Evolutionary conservation across 2,113 vertebrate species (phyloP), one percentile per base, ranked within the genome.

Genomic region (Mola mola): DNA sequence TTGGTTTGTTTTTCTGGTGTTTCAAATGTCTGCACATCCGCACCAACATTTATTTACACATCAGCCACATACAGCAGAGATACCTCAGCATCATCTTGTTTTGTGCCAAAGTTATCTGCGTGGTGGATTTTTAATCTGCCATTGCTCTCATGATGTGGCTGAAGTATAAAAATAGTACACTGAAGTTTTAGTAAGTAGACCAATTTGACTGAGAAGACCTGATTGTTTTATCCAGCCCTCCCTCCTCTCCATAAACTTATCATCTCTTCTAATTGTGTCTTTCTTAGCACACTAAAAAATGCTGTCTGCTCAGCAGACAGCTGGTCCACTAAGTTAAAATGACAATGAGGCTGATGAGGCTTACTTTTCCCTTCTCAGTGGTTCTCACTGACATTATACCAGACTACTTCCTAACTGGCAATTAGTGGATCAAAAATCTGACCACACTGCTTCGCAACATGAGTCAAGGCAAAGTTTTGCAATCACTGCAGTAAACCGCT

Each of bases 231-330:
- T 61, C 10, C 44, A 47, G 34, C 28, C 21, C 43, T 31, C 36
- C 13, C 41, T 13, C 47, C 33, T 33, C 47, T 15, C n/a, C 28
- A 42, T 15, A 43, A 22, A 53, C 26, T 66, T 24, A 31, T 4
- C 15, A 15, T 38, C 49, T 42, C 37, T 17, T 49, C 31, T 66
- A 41, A 62, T 13, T 31, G 56, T 31, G 24, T 38, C 49, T 10
- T 29, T 69, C 20, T 24, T 26, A 22, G 41, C 25, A n/a, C 6
- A 13, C 47, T 52, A 42, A 25, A 47, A 25, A 42, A 36, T 15
- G 20, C 21, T 13, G 43, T 60, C 57, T 28, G 66, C 62, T 67
- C 65, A 59, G 57, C 41, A 50, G 50, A 37, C 50, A 52, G 33
- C 26, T 11, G 44, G 40, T 66, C 48, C 15, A 15, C 15, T 38